phyloP scores from a whole-genome alignment of 2,113 vertebrate genomes.

The Leptocoma aspasia region DNA sequence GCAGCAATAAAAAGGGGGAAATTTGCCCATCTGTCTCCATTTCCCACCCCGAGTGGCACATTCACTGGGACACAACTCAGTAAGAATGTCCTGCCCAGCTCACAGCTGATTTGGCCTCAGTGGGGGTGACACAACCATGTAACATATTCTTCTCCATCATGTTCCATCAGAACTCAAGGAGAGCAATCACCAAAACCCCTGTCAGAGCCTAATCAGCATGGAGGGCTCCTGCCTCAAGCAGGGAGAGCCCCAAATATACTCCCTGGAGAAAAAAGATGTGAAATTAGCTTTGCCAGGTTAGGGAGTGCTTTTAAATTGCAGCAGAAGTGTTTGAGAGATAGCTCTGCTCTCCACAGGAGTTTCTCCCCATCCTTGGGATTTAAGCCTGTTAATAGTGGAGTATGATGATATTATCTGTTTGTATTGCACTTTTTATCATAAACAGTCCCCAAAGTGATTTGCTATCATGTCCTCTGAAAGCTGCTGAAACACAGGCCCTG shows the following conservation, averaged over 20 bases:
- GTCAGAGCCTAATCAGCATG: background rate
- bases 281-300: constrained; percentile 16
- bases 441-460: constrained; percentile 3
- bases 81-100: background rate
- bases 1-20: constrained; percentile 47
- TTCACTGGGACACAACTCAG: background rate
- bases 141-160: fast-evolving
- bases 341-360: constrained; percentile 27
- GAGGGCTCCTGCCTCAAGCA: background rate
- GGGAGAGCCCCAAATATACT: background rate
- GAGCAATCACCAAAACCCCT: background rate
- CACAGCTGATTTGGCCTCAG: background rate
- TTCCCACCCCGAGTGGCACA: background rate
- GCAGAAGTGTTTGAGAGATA: constrained; percentile 34
- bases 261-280: background rate
- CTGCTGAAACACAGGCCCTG: background rate
- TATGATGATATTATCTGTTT: constrained; percentile 48
- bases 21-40: constrained; percentile 37
- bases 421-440: constrained; percentile 36
- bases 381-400: constrained; percentile 45
- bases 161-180: background rate
- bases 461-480: background rate
- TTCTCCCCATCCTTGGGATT: constrained; percentile 24
- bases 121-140: background rate
- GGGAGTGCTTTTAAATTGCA: constrained; percentile 37